Base-by-base conservation (phyloP, 2,113 vertebrate species). In the Podiceps cristatus region DNA sequence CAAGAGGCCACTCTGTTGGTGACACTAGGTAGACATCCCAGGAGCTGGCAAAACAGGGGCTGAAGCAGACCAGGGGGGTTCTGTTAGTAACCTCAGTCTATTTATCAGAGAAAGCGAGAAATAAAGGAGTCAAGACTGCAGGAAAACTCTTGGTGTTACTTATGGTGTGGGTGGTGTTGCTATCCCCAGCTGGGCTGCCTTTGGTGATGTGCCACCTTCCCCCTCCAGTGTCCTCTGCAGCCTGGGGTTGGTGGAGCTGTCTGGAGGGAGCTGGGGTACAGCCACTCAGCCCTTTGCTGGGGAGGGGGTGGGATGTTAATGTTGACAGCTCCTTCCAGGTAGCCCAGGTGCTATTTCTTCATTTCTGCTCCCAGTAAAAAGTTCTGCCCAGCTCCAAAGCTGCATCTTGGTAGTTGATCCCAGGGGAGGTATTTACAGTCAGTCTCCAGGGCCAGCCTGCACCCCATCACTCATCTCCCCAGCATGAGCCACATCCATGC, bases 1-100 rank as follows among this genome's bases (percentile, higher is more conserved):
- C 31, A 58, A 45, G 40, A 60, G 74, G 44, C 33, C 0, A 1
- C 11, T 10, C 44, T 10, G 6, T 11, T 1, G 4, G 13, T 4
- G 8, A 33, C 25, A 10, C 18, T 35, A 37, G 56, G 23, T 11
- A 11, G 16, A 7, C 3, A 2, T 11, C 31, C 23, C 24, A 71
- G 25, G 9, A 12, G n/a, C 45, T 67, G 14, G 19, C 24, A 15
- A 47, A n/a, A 24, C 22, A 45, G 20, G 23, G 45, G 24, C 31
- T 49, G 27, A 53, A 40, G 69, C 1, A 2, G 27, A 53, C 35
- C 19, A 16, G 13, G 10, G 23, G 35, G 7, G 4, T 40, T 19
- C 40, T 4, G 1, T 42, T 72, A 24, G 27, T 23, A 1, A 2
- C 49, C 19, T 31, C 50, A 55, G 19, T 31, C 50, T 53, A 31